Conservation (phyloP, 2,888 invertebrate species). For the Chrysina gloriosa region DNA sequence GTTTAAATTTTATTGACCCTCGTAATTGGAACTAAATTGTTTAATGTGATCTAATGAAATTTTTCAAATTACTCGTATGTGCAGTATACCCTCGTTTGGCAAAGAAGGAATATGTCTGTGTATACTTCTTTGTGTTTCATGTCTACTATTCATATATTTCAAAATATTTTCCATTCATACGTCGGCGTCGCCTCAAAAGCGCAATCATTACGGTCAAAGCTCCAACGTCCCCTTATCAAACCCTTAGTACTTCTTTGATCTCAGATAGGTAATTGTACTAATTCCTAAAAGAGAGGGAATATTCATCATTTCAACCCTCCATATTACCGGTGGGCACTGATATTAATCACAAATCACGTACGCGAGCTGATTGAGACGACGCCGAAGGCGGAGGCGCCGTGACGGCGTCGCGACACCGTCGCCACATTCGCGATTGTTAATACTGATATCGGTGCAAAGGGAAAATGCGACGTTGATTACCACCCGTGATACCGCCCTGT, state of each 20-base stretch:
- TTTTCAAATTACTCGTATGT: background rate
- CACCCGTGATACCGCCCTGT: background rate
- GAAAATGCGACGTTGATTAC: background rate
- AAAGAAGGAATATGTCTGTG: background rate
- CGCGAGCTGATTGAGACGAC: constrained; percentile 22
- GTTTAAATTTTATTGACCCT: too few species aligned
- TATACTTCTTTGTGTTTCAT: too few species aligned
- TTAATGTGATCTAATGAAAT: too few species aligned
- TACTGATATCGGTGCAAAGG: constrained; percentile 12
- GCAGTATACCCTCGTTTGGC: background rate
- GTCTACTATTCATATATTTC: background rate
- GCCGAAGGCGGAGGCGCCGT: constrained; percentile 12
- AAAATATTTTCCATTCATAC: background rate
- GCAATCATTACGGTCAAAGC: too few species aligned
- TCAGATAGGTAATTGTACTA: background rate
- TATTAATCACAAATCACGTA: constrained; percentile 28
- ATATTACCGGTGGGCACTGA: background rate
- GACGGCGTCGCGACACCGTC: constrained; percentile 11
- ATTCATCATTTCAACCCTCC: constrained; percentile 13
- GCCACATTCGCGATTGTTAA: constrained; percentile 12
- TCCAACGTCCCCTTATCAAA: background rate
- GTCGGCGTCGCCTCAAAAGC: background rate
- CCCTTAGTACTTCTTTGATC: background rate
- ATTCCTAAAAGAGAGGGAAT: background rate
- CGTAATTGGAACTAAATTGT: too few species aligned